Base-by-base conservation (phyloP, 2,113 vertebrate genomes). In the Stegastes partitus region DNA sequence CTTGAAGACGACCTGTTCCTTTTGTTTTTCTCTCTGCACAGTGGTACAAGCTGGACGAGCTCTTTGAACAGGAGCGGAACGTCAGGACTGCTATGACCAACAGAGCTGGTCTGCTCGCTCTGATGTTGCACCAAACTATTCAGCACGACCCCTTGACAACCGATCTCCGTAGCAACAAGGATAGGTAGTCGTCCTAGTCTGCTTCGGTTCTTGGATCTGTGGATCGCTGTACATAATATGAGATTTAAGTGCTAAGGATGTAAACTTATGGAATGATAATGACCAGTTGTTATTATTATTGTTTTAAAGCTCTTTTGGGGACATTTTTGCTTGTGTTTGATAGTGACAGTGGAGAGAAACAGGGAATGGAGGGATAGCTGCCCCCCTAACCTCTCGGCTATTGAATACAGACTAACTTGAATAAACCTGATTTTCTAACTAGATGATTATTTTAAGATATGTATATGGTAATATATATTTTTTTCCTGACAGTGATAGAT, bases 41-140 rank as follows among this genome's bases (percentile, higher is more conserved):
- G 97, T 98, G 97, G 97, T 98, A 98, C 93, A 98, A 98, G 80
- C 84, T 98, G 93, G 97, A 98, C 0, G 97, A 98, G 89, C 94
- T 98, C 1, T 98, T 98, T 81, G 97, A 98, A 84, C 97, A 98
- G 86, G 97, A 98, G 84, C 95, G 97, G 2, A 98, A 98, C 0
- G 97, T 98, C 11, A 94, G 97, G 71, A 97, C 96, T 28, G 97
- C 97, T 3, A 98, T 98, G 97, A 97, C 97, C 39, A 98, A 98
- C 92, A 93, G 97, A 58, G 97, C 97, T 0, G 97, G 97, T 19
- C 93, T 98, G 8, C 93, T 98, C 26, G 97, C 97, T 45, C 94
- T 98, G 31, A 98, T 98, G 97, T 84, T 98, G 69, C 97, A 97
- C 85, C 97, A 98, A 67, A 98, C 97, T 6, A 98, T 98, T 79